A percentile compares a stretch with the other conserved stretches of the same genome.
These are phyloP conservation scores for Odontocerum albicorne DNA, from an alignment of 2,888 invertebrate species.

Conservation along the genomic window DNA sequence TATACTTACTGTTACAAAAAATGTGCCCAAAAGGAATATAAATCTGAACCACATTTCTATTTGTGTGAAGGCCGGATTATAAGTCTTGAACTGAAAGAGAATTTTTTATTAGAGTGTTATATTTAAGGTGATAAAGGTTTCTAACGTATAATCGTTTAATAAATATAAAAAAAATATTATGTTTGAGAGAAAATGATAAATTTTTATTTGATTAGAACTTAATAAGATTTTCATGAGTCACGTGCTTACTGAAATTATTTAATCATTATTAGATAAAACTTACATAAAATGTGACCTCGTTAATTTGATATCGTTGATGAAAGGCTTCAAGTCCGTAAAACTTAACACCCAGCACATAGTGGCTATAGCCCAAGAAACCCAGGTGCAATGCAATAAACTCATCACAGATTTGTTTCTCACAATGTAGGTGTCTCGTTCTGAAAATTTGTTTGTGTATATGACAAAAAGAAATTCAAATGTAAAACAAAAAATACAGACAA, in stretches of 20 bases:
- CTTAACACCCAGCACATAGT: slow-evolving; percentile 81
- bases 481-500: no score
- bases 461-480: no score
- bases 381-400: slow-evolving; percentile 88
- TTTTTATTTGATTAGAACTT: no score
- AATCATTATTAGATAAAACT: slow-evolving; percentile 45
- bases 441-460: slow-evolving; percentile 36
- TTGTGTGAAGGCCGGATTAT: slow-evolving; percentile 94
- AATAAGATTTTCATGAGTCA: no score
- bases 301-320: slow-evolving; percentile 81
- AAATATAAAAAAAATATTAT: neutral
- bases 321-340: slow-evolving; percentile 85
- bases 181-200: slow-evolving; percentile 1
- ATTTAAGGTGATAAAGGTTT: no score
- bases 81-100: slow-evolving; percentile 85
- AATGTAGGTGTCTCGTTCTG: slow-evolving; percentile 81
- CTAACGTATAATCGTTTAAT: no score
- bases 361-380: slow-evolving; percentile 84
- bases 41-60: slow-evolving; percentile 97
- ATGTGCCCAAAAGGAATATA: slow-evolving; percentile 86
- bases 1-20: slow-evolving; percentile 83
- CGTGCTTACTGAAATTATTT: slow-evolving; percentile 2
- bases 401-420: slow-evolving; percentile 79
- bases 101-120: no score
- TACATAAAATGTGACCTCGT: slow-evolving; percentile 83